Evolutionary conservation across 2,797 vertebrate species (phyloP), one percentile per base, ranked within the genome.

Genomic region (Alauda arvensis): DNA sequence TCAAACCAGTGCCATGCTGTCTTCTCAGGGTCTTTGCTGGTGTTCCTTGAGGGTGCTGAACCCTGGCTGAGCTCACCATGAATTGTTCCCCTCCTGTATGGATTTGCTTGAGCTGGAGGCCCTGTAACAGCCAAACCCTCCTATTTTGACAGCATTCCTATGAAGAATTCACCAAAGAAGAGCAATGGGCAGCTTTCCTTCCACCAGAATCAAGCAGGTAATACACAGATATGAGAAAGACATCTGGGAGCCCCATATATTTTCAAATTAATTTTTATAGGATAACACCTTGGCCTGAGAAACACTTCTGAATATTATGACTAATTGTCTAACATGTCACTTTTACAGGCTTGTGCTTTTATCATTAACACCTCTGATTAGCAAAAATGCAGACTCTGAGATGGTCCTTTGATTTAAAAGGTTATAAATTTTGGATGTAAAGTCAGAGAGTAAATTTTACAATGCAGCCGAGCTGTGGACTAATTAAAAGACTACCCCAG

Each of bases 321-420:
- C 56, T 83, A 67, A 83, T 69, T 75, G 56, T 55, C 61, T 82
- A 72, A 31, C 26, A 1, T 20, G 40, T 87, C 56, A 45, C 29
- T 65, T 87, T 76, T 78, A 68, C 19, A 18, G 66, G 45, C 37
- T 83, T 59, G 21, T 75, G 69, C 70, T 94, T 91, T 87, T 77
- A 71, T 88, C 86, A 88, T 93, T 91, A 94, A 92, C 79, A 93
- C 45, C 39, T 86, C 77, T 4, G 1, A 92, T 93, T 92, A 88
- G 86, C 69, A 86, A 83, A 93, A 92, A 34, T 15, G 33, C 51
- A 19, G 51, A 42, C 65, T 52, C 82, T 53, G 78, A 83, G 81
- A 72, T 72, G 56, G 63, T 87, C 45, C 79, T 94, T 90, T 92
- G 86, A 94, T 94, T 94, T 92, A 80, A 91, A 89, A 92, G 78